A percentile compares a stretch with the other conserved stretches of the same genome.
phyloP scores from a whole-genome alignment of 1,140 invertebrate species.

The Drosophila pachea region DNA sequence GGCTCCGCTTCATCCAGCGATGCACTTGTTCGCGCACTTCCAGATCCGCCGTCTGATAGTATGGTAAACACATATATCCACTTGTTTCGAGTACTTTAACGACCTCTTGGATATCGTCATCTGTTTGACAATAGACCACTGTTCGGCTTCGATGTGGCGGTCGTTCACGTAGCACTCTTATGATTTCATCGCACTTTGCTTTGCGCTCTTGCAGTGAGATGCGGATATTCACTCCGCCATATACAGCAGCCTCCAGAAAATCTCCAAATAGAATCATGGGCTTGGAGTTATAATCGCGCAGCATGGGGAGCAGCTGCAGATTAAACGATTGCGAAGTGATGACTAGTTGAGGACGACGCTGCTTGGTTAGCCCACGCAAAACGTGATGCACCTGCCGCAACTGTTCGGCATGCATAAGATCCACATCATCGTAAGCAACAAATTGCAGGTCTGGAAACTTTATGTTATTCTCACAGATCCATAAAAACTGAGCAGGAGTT shows the following conservation, averaged over 20 bases:
- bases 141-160: conserved; percentile 36
- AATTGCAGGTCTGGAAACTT: conserved; percentile 21
- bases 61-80: conserved; percentile 41
- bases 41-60: conserved; percentile 41
- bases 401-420: conserved; percentile 33
- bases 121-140: conserved; percentile 40
- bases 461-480: conserved; percentile 6
- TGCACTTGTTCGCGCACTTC: conserved; percentile 19
- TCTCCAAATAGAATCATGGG: conserved; percentile 51
- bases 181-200: conserved; percentile 18
- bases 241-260: conserved; percentile 53
- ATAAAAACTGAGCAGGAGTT: conserved; percentile 49
- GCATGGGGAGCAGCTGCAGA: background rate
- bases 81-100: background rate
- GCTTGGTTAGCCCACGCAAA: background rate
- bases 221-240: conserved; percentile 30
- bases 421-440: conserved; percentile 51
- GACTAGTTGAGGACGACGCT: conserved; percentile 37
- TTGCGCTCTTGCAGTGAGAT: conserved; percentile 2
- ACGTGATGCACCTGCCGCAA: conserved; percentile 2
- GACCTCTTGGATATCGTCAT: conserved; percentile 35
- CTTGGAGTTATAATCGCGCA: conserved; percentile 17
- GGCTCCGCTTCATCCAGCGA: conserved; percentile 19
- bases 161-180: conserved; percentile 25
- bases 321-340: conserved; percentile 37